A percentile compares a stretch with the other conserved stretches of the same genome.
Evolutionary conservation across 1,140 invertebrate genomes (phyloP).

Genomic region (Coelopa frigida): DNA sequence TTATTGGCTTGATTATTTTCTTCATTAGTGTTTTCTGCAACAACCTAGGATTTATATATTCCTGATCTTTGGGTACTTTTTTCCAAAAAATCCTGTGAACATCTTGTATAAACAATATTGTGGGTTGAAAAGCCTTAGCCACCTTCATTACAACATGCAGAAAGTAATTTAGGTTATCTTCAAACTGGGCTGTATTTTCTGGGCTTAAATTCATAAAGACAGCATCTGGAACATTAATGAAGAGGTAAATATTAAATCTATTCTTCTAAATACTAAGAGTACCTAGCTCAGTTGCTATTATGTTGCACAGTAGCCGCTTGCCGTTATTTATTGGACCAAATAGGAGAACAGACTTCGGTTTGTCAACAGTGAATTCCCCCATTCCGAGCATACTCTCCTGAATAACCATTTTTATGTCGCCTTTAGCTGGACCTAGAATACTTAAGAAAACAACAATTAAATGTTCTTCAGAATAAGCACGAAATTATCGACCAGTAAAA

Average conservation of each 20-base stretch:
- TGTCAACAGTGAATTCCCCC: slow-evolving; percentile 58
- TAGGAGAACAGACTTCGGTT: slow-evolving; percentile 68
- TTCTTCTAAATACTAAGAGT: slow-evolving; percentile 2
- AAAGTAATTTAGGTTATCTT: slow-evolving; percentile 52
- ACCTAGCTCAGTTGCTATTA: slow-evolving; percentile 70
- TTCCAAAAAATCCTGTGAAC: slow-evolving; percentile 78
- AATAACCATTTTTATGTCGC: slow-evolving; percentile 55
- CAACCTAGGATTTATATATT: slow-evolving; percentile 47
- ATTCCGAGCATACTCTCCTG: slow-evolving; percentile 42
- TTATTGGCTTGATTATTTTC: slow-evolving; percentile 55
- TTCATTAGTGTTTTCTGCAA: slow-evolving; percentile 56
- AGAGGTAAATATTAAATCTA: background rate
- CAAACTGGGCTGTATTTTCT: slow-evolving; percentile 67
- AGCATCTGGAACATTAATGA: slow-evolving; percentile 45
- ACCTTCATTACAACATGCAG: slow-evolving; percentile 46
- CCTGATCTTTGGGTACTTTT: slow-evolving; percentile 48
- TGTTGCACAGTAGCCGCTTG: slow-evolving; percentile 69
- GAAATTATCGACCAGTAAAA: no score
- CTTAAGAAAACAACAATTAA: slow-evolving; percentile 29
- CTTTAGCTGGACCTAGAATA: slow-evolving; percentile 50
- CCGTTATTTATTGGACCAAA: slow-evolving; percentile 68
- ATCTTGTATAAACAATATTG: slow-evolving; percentile 69
- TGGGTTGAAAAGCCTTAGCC: slow-evolving; percentile 61
- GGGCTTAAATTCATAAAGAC: slow-evolving; percentile 78
- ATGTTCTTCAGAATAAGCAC: slow-evolving; percentile 1